These are phyloP conservation scores for Lucilia sericata DNA, from an alignment of 1,140 invertebrate genomes.

Conservation along the genomic window DNA sequence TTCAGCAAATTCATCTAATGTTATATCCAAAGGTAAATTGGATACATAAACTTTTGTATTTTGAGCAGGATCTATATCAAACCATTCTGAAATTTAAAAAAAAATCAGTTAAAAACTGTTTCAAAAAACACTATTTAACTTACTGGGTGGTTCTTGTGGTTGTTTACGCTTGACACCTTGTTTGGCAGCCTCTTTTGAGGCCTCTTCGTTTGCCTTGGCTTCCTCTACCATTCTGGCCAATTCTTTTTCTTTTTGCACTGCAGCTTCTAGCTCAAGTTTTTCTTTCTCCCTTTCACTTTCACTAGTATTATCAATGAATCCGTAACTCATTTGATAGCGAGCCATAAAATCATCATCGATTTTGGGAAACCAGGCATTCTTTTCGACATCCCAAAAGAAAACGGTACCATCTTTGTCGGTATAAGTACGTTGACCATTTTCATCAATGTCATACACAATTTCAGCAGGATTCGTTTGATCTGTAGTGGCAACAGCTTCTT, in stretches of 20 bases:
- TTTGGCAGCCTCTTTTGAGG: constrained; percentile 54
- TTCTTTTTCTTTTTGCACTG: constrained; percentile 57
- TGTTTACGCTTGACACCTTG: constrained; percentile 67
- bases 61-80: constrained; percentile 90
- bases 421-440: constrained; percentile 83
- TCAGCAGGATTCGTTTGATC: constrained; percentile 56
- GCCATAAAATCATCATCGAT: constrained; percentile 98
- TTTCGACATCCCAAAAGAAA: constrained; percentile 91
- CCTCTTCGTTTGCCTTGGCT: constrained; percentile 50
- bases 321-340: constrained; percentile 95
- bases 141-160: constrained; percentile 67
- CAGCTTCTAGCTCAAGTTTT: constrained; percentile 56
- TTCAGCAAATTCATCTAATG: constrained; percentile 89
- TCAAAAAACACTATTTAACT: constrained; percentile 45
- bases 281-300: constrained; percentile 57
- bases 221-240: constrained; percentile 61
- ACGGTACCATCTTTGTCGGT: constrained; percentile 90
- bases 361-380: constrained; percentile 96
- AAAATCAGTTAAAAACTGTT: not conserved
- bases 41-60: constrained; percentile 98
- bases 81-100: constrained; percentile 78
- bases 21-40: constrained; percentile 90
- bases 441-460: constrained; percentile 75
- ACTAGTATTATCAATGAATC: constrained; percentile 76
- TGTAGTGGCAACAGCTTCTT: not conserved